Evolutionary conservation across 2,113 vertebrate genomes (phyloP).

Genomic region (Rhizomys pruinosus): DNA sequence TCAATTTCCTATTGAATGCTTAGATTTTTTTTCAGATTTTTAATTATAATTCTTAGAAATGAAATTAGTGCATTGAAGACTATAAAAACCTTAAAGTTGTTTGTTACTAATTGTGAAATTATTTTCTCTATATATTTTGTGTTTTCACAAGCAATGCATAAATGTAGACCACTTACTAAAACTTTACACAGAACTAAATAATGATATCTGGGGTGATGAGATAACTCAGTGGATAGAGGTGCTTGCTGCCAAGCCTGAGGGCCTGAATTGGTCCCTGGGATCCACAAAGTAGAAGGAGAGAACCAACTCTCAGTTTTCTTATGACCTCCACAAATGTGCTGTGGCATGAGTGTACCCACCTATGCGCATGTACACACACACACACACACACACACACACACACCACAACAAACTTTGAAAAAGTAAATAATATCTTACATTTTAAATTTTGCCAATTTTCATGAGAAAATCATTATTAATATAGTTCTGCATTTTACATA

Average conservation of each 20-base stretch:
- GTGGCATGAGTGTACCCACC: not conserved
- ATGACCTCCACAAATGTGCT: not conserved
- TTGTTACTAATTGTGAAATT: constrained; percentile 14
- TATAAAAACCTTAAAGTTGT: constrained; percentile 21
- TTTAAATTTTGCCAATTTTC: too few relatives aligned
- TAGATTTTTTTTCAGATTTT: constrained; percentile 39
- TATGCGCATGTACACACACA: not conserved
- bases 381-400: not conserved
- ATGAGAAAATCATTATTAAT: too few relatives aligned
- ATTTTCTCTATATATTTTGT: not conserved
- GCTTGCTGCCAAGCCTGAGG: not conserved
- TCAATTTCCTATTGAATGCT: constrained; percentile 4
- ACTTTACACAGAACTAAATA: not conserved
- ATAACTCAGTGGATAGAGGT: too few relatives aligned
- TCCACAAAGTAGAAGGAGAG: too few relatives aligned
- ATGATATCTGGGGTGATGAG: not conserved
- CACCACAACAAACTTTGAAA: too few relatives aligned
- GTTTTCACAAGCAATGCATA: not conserved
- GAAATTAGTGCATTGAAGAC: not conserved
- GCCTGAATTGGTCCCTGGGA: not conserved
- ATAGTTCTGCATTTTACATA: too few relatives aligned
- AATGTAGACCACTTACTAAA: not conserved
- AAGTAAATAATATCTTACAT: too few relatives aligned
- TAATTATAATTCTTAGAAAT: constrained; percentile 30
- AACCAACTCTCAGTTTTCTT: not conserved